Evolutionary conservation across 2,113 vertebrate species (phyloP), one percentile per base, ranked within the genome.

Genomic region (Periophthalmodon schlosseri): DNA sequence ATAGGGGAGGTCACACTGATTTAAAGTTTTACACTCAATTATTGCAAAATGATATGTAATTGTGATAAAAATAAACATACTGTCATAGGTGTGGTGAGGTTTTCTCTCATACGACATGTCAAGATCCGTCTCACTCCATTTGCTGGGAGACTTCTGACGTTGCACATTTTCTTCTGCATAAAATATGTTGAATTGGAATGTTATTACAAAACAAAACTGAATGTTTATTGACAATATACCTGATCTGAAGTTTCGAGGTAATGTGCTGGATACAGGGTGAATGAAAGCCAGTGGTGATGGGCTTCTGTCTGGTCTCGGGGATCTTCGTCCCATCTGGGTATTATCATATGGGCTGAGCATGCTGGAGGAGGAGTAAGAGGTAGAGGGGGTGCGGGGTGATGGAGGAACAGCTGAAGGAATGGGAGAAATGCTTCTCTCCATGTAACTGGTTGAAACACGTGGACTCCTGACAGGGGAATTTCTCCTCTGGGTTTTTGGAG

Each of bases 111-210:
- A 95, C 0, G 92, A 92, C 78, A 92, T 78, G 10, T 97, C 96
- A 70, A 97, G 90, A 76, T 97, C 95, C 0, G 95, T 95, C 83
- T 97, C 96, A 0, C 95, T 96, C 96, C 96, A 97, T 81, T 92
- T 94, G 39, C 87, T 69, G 0, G 91, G 88, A 20, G 33, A 81
- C 64, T 93, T 95, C 46, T 93, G 93, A 20, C 85, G 87, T 11
- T 87, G 90, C 10, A 81, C 47, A 10, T 87, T 66, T 49, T 97
- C 95, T 0, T 96, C 96, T 97, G 70, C 64, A 7, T 69, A 54
- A 74, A 28, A 60, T 16, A 63, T 60, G 23, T 60, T 28, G 23
- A 15, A 60, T 28, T 60, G 12, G 1, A 60, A 60, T 52, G 18
- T 60, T 60, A 28, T 15, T 60, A 28, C 1, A 13, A 36, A 65